These are phyloP conservation scores for Pelvicachromis taeniatus DNA, from an alignment of 2,113 vertebrate species.

Conservation along the genomic window DNA sequence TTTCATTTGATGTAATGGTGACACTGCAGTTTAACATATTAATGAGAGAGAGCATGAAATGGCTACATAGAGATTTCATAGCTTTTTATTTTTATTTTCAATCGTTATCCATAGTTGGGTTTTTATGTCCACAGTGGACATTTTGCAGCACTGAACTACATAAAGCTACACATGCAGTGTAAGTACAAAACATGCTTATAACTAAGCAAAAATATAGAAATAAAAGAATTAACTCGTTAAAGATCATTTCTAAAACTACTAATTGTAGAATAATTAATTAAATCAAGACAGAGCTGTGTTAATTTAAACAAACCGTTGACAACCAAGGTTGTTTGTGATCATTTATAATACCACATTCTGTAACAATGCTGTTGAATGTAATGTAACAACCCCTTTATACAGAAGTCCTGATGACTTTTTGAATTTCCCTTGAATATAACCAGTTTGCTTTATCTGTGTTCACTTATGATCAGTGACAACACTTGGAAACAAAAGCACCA, in stretches of 20 bases:
- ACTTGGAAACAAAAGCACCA: background rate
- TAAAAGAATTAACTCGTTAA: no score
- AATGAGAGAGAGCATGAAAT: background rate
- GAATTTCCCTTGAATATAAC: background rate
- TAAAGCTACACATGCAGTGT: no score
- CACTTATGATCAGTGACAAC: background rate
- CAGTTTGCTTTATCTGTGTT: background rate
- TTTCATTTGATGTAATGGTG: background rate
- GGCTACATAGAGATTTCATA: background rate
- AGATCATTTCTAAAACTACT: no score
- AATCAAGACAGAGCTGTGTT: background rate
- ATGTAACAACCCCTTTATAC: background rate
- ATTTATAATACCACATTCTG: background rate
- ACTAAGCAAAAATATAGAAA: no score
- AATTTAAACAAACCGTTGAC: background rate
- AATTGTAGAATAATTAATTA: background rate
- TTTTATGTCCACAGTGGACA: no score
- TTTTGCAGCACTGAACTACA: no score
- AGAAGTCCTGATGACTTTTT: background rate
- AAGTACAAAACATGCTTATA: no score
- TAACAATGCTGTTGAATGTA: background rate
- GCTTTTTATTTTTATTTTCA: no score
- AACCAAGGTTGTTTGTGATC: background rate
- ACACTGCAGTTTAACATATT: background rate
- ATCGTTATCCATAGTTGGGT: background rate